Evolutionary conservation across 2,888 invertebrate genomes (phyloP).

Genomic region (Trisateles emortualis): DNA sequence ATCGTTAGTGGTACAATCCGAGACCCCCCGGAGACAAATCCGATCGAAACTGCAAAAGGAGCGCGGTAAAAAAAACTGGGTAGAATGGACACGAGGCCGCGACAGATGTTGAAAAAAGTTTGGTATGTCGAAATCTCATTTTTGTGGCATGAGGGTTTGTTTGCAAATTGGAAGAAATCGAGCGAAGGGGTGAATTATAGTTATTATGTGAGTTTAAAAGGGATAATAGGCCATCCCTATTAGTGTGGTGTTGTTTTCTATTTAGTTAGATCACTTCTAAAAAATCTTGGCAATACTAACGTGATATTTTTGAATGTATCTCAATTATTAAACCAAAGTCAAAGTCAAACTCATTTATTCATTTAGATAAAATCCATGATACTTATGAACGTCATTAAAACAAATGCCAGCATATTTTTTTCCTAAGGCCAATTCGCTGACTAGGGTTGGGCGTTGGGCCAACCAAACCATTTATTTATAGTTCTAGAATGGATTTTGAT

Average conservation of each 20-base stretch:
- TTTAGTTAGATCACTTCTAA: no score
- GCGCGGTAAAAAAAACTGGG: conserved; percentile 59
- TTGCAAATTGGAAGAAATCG: conserved; percentile 67
- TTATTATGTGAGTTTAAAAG: conserved; percentile 29
- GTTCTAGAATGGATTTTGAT: no score
- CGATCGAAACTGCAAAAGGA: conserved; percentile 73
- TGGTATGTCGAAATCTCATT: conserved; percentile 69
- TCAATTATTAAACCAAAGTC: no score
- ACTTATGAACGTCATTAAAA: no score
- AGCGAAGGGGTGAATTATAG: conserved; percentile 57
- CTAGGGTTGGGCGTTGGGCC: no score
- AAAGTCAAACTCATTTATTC: no score
- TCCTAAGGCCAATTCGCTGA: no score
- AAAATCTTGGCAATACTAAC: no score
- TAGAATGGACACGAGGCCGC: conserved; percentile 77
- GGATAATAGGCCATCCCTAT: conserved; percentile 24
- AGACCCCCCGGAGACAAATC: conserved; percentile 80
- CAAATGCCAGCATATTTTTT: no score
- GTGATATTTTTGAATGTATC: no score
- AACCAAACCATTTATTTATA: no score
- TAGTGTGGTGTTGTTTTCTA: conserved; percentile 12
- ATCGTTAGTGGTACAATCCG: conserved; percentile 73
- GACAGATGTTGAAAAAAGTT: conserved; percentile 77
- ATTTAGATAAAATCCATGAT: no score
- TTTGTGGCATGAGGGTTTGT: conserved; percentile 67